Conservation (phyloP, 2,888 invertebrate species). For the Pseudococcus viburni region DNA sequence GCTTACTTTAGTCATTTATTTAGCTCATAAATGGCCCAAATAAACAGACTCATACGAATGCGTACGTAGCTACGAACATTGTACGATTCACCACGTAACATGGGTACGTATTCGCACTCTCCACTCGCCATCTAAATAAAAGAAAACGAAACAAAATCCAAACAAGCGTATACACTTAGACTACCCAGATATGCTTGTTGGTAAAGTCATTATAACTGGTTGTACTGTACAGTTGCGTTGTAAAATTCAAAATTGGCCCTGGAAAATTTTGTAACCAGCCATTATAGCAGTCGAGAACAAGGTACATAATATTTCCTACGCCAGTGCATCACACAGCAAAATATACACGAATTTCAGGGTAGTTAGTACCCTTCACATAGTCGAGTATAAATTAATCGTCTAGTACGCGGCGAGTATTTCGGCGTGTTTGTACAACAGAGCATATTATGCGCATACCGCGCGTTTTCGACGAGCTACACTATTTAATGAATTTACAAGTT, state of each 20-base stretch:
- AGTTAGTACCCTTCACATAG: slow-evolving; percentile 54
- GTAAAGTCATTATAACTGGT: no score
- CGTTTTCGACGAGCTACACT: slow-evolving; percentile 16
- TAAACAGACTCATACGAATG: background rate
- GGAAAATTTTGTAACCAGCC: background rate
- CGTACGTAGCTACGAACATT: no score
- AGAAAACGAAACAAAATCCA: no score
- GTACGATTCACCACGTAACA: no score
- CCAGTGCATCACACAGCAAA: background rate
- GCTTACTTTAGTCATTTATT: background rate
- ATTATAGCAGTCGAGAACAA: background rate
- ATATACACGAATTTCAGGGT: slow-evolving; percentile 38
- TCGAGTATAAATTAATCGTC: slow-evolving; percentile 61
- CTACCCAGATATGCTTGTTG: no score
- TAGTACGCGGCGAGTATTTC: slow-evolving; percentile 25
- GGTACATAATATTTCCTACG: slow-evolving; percentile 38
- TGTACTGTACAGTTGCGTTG: no score
- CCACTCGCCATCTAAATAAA: no score
- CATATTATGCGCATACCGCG: slow-evolving; percentile 61
- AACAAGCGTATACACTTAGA: no score
- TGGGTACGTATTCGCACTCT: no score
- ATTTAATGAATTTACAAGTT: slow-evolving; percentile 65
- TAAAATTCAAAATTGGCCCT: background rate
- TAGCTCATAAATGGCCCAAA: background rate
- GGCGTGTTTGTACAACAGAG: slow-evolving; percentile 59